These are phyloP conservation scores for Nothobranchius furzeri DNA, from an alignment of 2,113 vertebrate genomes.

Conservation along the genomic window DNA sequence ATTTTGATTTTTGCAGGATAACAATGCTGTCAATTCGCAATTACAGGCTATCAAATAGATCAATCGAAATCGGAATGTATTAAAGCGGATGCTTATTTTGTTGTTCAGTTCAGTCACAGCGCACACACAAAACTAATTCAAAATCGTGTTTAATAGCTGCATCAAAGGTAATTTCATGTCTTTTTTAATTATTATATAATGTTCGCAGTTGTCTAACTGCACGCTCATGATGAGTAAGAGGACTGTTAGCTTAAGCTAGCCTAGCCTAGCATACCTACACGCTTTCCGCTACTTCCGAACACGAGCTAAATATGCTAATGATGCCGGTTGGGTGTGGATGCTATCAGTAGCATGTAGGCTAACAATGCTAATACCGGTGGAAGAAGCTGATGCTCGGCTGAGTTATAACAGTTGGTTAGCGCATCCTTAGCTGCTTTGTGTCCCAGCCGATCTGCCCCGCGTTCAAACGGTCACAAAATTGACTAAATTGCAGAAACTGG, in stretches of 20 bases:
- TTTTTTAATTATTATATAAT: not conserved
- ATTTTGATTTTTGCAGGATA: too few species aligned
- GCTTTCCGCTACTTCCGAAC: not conserved
- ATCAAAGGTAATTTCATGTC: too few species aligned
- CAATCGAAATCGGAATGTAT: too few species aligned
- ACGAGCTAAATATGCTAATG: constrained; percentile 14
- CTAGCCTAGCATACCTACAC: constrained; percentile 15
- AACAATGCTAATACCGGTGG: constrained; percentile 19
- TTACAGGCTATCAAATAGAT: too few species aligned
- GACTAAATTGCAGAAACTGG: not conserved
- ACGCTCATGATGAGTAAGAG: constrained; percentile 28
- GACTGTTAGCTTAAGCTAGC: constrained; percentile 13
- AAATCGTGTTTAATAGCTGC: too few species aligned
- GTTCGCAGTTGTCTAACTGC: not conserved
- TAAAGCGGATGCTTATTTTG: too few species aligned
- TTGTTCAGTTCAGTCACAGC: too few species aligned
- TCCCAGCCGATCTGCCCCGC: not conserved
- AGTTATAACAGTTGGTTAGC: not conserved
- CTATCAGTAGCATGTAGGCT: not conserved
- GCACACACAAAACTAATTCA: too few species aligned
- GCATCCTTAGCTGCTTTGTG: constrained; percentile 38
- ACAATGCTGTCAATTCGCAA: too few species aligned
- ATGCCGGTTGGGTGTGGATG: not conserved
- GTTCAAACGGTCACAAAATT: not conserved
- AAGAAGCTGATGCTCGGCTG: not conserved